Percentiles rank a stretch among this genome's conserved stretches.
These are phyloP conservation scores for Vombatus ursinus DNA, from an alignment of 2,113 vertebrate genomes.

Conservation along the genomic window DNA sequence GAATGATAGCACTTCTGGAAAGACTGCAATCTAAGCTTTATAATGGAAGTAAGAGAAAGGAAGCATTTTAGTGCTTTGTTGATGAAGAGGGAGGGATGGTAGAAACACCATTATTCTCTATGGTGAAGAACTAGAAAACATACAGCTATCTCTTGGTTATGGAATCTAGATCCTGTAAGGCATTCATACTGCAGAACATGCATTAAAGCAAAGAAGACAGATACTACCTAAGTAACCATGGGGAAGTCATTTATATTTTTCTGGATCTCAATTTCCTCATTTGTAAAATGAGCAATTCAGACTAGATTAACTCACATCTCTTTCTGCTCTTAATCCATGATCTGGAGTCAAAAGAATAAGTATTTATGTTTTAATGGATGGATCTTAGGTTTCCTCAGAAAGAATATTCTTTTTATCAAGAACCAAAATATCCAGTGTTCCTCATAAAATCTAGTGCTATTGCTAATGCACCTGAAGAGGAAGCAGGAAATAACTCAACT, in stretches of 20 bases:
- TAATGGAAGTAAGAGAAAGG: conserved; percentile 37
- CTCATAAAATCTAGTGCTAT: conserved; percentile 21
- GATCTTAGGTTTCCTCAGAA: background rate
- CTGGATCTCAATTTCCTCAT: background rate
- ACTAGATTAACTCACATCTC: background rate
- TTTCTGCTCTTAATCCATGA: background rate
- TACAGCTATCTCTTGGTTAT: background rate
- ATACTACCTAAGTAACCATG: background rate
- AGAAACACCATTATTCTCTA: background rate
- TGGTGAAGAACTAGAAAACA: conserved; percentile 17
- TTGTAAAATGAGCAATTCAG: background rate
- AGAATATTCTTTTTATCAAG: conserved; percentile 51
- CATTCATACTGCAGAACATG: background rate
- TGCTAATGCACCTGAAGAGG: conserved; percentile 22
- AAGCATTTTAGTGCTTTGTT: background rate
- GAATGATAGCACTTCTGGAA: background rate
- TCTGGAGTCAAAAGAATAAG: background rate
- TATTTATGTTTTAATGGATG: background rate
- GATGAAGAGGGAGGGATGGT: background rate
- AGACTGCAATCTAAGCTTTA: background rate
- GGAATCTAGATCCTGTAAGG: background rate
- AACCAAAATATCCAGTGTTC: conserved; percentile 57
- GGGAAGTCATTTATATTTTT: background rate
- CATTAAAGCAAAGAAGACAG: background rate
- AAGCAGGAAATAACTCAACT: conserved; percentile 29